Conservation (phyloP, 2,113 vertebrate genomes). For the Callipepla squamata region DNA sequence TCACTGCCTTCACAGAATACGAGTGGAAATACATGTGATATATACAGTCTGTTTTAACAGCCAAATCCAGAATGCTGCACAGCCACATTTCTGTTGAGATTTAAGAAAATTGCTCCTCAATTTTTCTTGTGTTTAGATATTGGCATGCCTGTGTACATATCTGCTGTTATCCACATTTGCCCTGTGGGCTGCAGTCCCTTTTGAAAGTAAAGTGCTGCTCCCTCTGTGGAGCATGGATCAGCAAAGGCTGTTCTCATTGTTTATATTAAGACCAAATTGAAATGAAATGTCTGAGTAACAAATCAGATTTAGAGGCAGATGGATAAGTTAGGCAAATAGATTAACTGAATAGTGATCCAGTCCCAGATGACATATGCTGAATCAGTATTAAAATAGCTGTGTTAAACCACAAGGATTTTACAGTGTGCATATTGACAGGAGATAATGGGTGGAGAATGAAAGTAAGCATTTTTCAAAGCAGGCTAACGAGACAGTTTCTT, state of each 20-base stretch:
- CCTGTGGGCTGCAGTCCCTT: background rate
- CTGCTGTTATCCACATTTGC: background rate
- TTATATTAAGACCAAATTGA: background rate
- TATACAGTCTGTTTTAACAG: background rate
- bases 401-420: constrained; percentile 28
- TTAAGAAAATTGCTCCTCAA: background rate
- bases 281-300: background rate
- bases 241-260: background rate
- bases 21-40: background rate
- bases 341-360: background rate
- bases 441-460: background rate
- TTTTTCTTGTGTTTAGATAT: background rate
- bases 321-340: constrained; percentile 29
- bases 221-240: background rate
- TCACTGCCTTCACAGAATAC: background rate
- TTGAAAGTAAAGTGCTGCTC: background rate
- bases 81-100: background rate
- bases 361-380: constrained; percentile 2
- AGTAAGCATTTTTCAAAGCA: background rate
- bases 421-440: background rate
- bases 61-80: background rate
- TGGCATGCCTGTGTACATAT: background rate
- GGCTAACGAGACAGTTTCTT: background rate
- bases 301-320: constrained; percentile 20
- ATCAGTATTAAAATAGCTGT: constrained; percentile 24